Evolutionary conservation across 2,113 vertebrate species (phyloP), one percentile per base, ranked within the genome.

Genomic region (Blennius ocellaris): DNA sequence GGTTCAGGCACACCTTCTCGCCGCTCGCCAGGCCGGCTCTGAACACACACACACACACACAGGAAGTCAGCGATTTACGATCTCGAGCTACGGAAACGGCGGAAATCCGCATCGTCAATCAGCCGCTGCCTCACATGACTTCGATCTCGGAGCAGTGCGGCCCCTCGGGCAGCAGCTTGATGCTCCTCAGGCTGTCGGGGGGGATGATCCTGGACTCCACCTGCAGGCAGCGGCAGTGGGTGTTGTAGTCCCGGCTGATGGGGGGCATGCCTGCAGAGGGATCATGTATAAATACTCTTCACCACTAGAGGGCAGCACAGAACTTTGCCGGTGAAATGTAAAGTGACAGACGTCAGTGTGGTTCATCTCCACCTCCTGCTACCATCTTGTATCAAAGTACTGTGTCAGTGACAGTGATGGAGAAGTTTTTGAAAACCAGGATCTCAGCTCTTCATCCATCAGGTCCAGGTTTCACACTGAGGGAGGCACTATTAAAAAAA

Each of bases 201-300:
- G 94, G 93, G 37, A 94, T 93, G 64, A 94, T 75, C 67, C 93
- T 88, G 0, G 91, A 89, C 87, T 94, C 94, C 41, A 90, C 59
- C 39, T 91, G 81, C 2, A 85, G 39, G 61, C 94, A 94, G 1
- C 81, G 83, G 4, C 94, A 94, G 88, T 85, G 91, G 0, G 84
- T 80, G 82, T 88, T 94, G 86, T 87, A 92, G 41, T 92, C 88
- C 37, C 85, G 73, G 41, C 73, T 85, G 52, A 94, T 82, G 0
- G 91, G 83, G 0, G 91, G 90, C 83, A 94, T 87, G 0, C 89
- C 93, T 94, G 76, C 21, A n/a, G n/a, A n/a, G n/a, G n/a, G n/a
- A n/a, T n/a, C n/a, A n/a, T n/a, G n/a, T n/a, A n/a, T n/a, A n/a
- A n/a, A n/a, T n/a, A n/a, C n/a, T n/a, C n/a, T n/a, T n/a, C n/a